phyloP scores from a whole-genome alignment of 2,797 vertebrate genomes.

The Malurus leucopterus region DNA sequence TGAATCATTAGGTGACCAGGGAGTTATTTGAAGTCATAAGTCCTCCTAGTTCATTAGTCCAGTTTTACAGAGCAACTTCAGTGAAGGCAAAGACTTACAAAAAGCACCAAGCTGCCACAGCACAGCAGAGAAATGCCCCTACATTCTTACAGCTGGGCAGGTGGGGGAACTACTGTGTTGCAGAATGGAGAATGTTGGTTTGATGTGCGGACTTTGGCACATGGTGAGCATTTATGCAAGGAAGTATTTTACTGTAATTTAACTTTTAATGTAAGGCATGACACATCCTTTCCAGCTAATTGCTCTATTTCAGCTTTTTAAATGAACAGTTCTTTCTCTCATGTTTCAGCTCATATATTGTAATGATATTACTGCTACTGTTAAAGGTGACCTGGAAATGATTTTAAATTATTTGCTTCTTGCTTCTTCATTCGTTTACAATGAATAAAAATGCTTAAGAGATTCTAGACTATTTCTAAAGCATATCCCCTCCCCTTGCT shows the following conservation, averaged over 20 bases:
- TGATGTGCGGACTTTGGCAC: constrained; percentile 4
- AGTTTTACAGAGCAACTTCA: neutral
- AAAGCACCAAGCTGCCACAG: neutral
- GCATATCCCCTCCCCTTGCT: neutral
- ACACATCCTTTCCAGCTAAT: constrained; percentile 37
- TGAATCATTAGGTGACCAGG: neutral
- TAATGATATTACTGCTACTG: constrained; percentile 11
- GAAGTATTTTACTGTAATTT: constrained; percentile 35
- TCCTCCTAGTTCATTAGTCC: neutral
- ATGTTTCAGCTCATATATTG: constrained; percentile 32
- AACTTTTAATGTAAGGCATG: constrained; percentile 34
- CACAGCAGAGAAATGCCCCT: neutral
- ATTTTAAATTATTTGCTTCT: neutral
- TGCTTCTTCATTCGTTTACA: neutral
- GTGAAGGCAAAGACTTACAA: neutral
- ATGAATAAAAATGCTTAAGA: neutral
- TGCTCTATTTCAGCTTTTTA: constrained; percentile 45
- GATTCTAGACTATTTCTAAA: neutral
- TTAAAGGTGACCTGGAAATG: constrained; percentile 39
- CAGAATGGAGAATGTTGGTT: neutral
- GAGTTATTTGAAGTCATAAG: neutral
- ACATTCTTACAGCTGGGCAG: neutral
- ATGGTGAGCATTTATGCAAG: neutral
- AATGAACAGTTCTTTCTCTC: constrained; percentile 33
- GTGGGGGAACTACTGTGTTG: neutral